Conservation (phyloP, 2,113 vertebrate genomes). For the Thryonomys swinderianus region DNA sequence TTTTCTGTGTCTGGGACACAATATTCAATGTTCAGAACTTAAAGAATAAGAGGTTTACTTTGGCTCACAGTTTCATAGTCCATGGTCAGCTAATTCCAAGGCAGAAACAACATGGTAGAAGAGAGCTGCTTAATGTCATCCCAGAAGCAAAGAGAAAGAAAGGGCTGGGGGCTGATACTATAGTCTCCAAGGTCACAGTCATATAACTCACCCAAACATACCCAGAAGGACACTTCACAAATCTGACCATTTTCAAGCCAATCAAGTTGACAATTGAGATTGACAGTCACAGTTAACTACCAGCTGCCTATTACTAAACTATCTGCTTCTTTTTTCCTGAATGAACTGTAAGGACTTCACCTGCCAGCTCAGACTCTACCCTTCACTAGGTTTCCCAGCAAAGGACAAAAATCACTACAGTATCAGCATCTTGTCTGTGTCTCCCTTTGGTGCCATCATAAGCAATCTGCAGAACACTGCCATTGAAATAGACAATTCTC, state of each 20-base stretch:
- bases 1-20: background rate
- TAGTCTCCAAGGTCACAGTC: background rate
- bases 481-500: conserved; percentile 58
- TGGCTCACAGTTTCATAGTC: background rate
- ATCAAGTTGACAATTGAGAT: background rate
- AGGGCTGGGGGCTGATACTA: background rate
- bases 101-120: background rate
- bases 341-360: background rate
- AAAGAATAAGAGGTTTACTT: background rate
- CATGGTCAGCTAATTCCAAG: background rate
- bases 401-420: conserved; percentile 51
- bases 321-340: conserved; percentile 23
- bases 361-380: conserved; percentile 30
- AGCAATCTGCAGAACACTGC: conserved; percentile 34
- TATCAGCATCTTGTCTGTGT: conserved; percentile 38
- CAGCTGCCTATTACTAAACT: background rate
- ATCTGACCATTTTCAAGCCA: background rate
- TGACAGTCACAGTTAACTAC: background rate
- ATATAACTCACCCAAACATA: background rate
- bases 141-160: background rate
- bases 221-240: background rate
- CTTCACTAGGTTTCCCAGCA: conserved; percentile 31
- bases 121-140: background rate
- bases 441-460: conserved; percentile 51
- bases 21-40: background rate